Percentiles rank a stretch among this genome's conserved stretches.
Evolutionary conservation across 2,888 invertebrate species (phyloP).

Genomic region (Xestoiulus laeticollis): DNA sequence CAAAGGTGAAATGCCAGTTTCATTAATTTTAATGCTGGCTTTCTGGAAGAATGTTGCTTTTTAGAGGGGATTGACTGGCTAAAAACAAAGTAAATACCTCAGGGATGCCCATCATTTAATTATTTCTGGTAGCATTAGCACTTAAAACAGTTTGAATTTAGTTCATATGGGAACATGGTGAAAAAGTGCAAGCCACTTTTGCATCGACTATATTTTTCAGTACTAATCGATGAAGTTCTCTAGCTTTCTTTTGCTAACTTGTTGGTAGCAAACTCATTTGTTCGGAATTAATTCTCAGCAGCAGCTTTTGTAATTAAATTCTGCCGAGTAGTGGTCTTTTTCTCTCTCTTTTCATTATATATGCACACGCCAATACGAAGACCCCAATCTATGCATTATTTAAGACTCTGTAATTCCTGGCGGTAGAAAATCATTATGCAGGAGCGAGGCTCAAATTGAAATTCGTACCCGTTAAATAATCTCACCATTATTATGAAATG

Average conservation of each 20-base stretch:
- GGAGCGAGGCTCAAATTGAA: neutral
- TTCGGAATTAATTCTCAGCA: constrained; percentile 30
- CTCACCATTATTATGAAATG: neutral
- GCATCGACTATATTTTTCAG: neutral
- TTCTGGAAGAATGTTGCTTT: neutral
- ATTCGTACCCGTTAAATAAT: neutral
- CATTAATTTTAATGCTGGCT: neutral
- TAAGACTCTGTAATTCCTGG: neutral
- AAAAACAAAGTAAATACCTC: neutral
- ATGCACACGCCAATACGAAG: neutral
- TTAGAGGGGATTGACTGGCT: neutral
- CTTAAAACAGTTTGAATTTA: neutral
- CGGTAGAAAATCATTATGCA: neutral
- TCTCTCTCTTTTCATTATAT: neutral
- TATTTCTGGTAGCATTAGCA: neutral
- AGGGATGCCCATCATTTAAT: neutral
- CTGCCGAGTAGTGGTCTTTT: neutral
- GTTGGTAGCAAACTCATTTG: neutral
- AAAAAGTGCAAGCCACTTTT: neutral
- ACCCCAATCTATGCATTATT: constrained; percentile 13
- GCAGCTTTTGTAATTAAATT: constrained; percentile 29
- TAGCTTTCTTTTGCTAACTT: neutral
- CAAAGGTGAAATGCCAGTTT: constrained; percentile 9
- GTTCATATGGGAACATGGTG: neutral
- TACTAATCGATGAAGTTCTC: neutral